Evolutionary conservation across 2,113 vertebrate species (phyloP), one percentile per base, ranked within the genome.

Genomic region (Lota lota): DNA sequence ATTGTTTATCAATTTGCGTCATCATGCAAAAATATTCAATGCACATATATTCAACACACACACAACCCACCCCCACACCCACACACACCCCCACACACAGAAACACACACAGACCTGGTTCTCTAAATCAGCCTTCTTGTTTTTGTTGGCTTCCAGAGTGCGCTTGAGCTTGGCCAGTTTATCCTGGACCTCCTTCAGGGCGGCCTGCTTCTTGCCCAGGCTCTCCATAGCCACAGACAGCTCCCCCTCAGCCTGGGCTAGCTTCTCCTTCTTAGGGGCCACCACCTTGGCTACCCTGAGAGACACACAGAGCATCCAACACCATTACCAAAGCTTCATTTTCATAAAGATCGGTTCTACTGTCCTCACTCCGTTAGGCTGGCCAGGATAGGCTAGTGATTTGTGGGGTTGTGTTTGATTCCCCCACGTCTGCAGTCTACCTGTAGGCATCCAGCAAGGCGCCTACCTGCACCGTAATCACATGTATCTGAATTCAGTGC

Each of bases 231-330:
- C 95, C 66, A 94, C 76, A n/a, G 75, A 90, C 63, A 94, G 83
- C 79, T 96, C 83, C 47, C 79, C 91, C 83, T 96, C 91, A 3
- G 94, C 94, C 61, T 88, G 47, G 47, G 86, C 88, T 63, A 96
- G 83, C 74, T 96, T 97, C 33, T 92, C 80, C 82, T 94, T 95
- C 85, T 96, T 96, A 1, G 94, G 94, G 66, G 94, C 93, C 54
- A 96, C 93, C 18, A 94, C 91, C 89, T 95, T 95, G 72, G 93
- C 88, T 69, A 94, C 94, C 78, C 94, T 96, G 62, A 68, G 63
- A 61, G 1, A 76, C 80, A 68, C 28, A 11, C 16, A 61, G 6
- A 47, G 40, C 8, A 47, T 47, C 40, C 8, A 12, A 10, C 40
- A 11, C 40, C 40, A 47, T 47, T 47, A 47, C 40, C 40, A 47